phyloP scores from a whole-genome alignment of 2,797 vertebrate genomes.

The Danio choprae region DNA sequence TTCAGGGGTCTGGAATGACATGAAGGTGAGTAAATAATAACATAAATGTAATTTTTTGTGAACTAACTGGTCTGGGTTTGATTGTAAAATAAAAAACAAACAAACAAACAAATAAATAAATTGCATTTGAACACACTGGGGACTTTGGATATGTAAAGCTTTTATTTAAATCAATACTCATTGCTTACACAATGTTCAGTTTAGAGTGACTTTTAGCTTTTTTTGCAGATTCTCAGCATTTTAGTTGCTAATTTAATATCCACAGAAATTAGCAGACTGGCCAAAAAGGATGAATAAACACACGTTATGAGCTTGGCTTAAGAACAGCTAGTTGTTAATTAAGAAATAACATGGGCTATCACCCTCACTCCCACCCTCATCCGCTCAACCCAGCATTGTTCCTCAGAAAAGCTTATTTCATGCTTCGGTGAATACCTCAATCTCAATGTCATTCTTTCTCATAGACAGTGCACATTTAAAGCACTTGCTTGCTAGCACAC shows the following conservation, averaged over 20 bases:
- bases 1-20: too few species aligned
- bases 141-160: not conserved
- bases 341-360: conserved; percentile 73
- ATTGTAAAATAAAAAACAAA: conserved; percentile 3
- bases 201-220: not conserved
- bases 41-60: too few species aligned
- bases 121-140: not conserved
- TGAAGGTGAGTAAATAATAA: too few species aligned
- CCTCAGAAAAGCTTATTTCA: conserved; percentile 78
- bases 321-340: conserved; percentile 73
- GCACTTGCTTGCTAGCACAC: too few species aligned
- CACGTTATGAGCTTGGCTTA: conserved; percentile 70
- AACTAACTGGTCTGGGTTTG: not conserved
- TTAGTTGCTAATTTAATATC: conserved; percentile 17
- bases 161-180: conserved; percentile 45
- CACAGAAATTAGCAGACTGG: conserved; percentile 53
- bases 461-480: conserved; percentile 2
- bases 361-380: conserved; percentile 53
- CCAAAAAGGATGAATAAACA: conserved; percentile 64
- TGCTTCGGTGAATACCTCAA: conserved; percentile 67
- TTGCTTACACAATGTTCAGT: conserved; percentile 4
- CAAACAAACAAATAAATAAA: not conserved
- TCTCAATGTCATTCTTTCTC: conserved; percentile 32
- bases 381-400: conserved; percentile 58
- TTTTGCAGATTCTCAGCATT: conserved; percentile 12